A percentile compares a stretch with the other conserved stretches of the same genome.
Conservation (phyloP, 2,113 vertebrate species). For the Lota lota region DNA sequence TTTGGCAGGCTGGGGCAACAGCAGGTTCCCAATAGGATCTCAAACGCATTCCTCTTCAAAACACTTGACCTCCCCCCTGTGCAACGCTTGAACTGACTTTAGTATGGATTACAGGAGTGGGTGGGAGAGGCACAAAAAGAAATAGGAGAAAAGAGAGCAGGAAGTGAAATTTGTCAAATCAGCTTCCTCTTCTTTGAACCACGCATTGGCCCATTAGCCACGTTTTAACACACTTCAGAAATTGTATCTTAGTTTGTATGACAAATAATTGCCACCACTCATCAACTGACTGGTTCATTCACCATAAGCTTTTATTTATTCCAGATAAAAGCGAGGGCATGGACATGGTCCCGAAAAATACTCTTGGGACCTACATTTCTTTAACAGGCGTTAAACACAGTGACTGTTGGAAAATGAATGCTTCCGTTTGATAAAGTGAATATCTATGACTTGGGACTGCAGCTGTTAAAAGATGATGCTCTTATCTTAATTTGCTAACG, state of each 20-base stretch:
- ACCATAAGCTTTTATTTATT: no score
- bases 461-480: not conserved
- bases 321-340: no score
- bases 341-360: no score
- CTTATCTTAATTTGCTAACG: no score
- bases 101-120: not conserved
- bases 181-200: slow-evolving; percentile 5
- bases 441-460: slow-evolving; percentile 19
- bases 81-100: slow-evolving; percentile 16
- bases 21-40: slow-evolving; percentile 18
- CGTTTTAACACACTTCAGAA: not conserved
- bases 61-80: slow-evolving; percentile 32
- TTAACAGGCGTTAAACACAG: no score
- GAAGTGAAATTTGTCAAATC: not conserved
- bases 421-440: slow-evolving; percentile 42
- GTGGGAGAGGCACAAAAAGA: no score
- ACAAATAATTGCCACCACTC: no score
- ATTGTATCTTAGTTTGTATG: not conserved
- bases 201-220: not conserved
- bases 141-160: not conserved
- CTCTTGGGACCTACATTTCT: no score
- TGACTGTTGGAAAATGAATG: slow-evolving; percentile 17
- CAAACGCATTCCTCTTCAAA: slow-evolving; percentile 34
- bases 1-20: slow-evolving; percentile 31
- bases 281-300: no score